Evolutionary conservation across 1,140 invertebrate species (phyloP).

Genomic region (Pseudoatta argentina): DNA sequence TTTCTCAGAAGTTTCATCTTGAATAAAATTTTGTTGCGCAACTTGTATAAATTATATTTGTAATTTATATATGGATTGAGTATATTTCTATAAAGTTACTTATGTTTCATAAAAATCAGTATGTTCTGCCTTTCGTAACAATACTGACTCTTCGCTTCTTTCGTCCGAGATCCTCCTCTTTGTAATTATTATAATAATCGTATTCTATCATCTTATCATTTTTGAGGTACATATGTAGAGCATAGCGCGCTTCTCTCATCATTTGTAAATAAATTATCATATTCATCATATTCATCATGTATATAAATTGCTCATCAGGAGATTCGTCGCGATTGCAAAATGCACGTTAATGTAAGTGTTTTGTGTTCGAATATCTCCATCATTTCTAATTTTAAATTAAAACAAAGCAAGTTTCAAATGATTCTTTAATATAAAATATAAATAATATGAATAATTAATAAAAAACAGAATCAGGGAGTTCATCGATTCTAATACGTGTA

Average conservation of each 20-base stretch:
- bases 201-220: conserved; percentile 29
- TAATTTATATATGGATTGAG: conserved; percentile 14
- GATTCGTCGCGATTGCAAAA: neutral
- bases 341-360: neutral
- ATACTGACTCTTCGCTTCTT: conserved; percentile 38
- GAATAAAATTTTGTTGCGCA: conserved; percentile 20
- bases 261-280: conserved; percentile 70
- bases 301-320: conserved; percentile 33
- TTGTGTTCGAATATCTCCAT: neutral
- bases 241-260: conserved; percentile 57
- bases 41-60: conserved; percentile 31
- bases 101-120: conserved; percentile 20
- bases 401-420: neutral
- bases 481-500: too few species aligned
- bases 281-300: conserved; percentile 48
- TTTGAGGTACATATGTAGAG: conserved; percentile 18
- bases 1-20: neutral
- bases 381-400: conserved; percentile 1
- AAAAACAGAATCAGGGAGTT: neutral
- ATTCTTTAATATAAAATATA: neutral
- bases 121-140: conserved; percentile 18
- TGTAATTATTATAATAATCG: conserved; percentile 21
- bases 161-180: conserved; percentile 39
- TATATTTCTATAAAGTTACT: conserved; percentile 14
- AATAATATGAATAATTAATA: conserved; percentile 19